These are phyloP conservation scores for Ypsolopha scabrella DNA, from an alignment of 2,888 invertebrate genomes.

Conservation along the genomic window DNA sequence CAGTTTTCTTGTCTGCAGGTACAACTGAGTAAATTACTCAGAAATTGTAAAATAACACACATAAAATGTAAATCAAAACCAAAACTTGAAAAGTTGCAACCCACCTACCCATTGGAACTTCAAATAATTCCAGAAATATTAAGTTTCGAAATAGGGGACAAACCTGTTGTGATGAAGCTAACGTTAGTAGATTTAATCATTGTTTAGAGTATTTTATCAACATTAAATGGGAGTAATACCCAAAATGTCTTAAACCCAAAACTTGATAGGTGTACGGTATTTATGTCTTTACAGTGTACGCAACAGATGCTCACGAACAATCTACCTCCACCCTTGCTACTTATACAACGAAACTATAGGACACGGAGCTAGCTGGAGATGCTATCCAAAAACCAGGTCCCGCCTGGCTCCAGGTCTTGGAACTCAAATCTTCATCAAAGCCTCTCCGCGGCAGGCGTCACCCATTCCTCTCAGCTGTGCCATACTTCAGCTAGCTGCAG, in stretches of 20 bases:
- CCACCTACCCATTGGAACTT: conserved; percentile 22
- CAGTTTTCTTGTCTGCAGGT: too few relatives aligned
- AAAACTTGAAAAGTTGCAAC: conserved; percentile 11
- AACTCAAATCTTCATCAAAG: conserved; percentile 25
- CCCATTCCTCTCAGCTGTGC: conserved; percentile 23
- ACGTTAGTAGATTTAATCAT: conserved; percentile 16
- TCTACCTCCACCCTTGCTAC: conserved; percentile 37
- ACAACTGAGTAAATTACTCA: too few relatives aligned
- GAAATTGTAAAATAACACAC: too few relatives aligned
- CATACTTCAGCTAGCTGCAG: conserved; percentile 35
- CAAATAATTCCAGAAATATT: conserved; percentile 25
- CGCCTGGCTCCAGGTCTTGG: conserved; percentile 37
- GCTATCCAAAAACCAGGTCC: conserved; percentile 34
- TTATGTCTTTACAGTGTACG: conserved; percentile 27
- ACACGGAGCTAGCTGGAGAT: conserved; percentile 38
- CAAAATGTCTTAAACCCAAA: too few relatives aligned
- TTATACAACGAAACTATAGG: conserved; percentile 33
- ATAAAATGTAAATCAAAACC: conserved; percentile 4
- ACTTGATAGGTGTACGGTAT: neutral
- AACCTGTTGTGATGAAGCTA: conserved; percentile 19
- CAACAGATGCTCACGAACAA: conserved; percentile 28
- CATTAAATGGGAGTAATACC: neutral
- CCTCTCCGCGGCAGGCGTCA: conserved; percentile 24
- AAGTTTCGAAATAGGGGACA: conserved; percentile 19
- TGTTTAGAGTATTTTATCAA: neutral